Percentiles rank a stretch among this genome's conserved stretches.
Evolutionary conservation across 2,888 invertebrate genomes (phyloP).

Genomic region (Caenorhabditis imperialis): DNA sequence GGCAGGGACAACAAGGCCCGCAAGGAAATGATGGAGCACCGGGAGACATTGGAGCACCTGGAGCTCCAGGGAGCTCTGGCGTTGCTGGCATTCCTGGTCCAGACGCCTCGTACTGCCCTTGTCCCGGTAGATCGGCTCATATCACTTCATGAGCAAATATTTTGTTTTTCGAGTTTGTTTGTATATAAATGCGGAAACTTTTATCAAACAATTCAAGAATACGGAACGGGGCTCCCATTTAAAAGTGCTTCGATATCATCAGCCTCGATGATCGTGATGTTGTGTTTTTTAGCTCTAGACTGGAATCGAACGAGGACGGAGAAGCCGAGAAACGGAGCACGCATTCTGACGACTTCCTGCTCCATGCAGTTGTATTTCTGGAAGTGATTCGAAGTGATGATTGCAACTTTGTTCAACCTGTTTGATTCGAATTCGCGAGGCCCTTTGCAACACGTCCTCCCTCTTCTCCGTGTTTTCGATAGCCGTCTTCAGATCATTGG

Average conservation of each 20-base stretch:
- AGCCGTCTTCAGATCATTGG: conserved; percentile 45
- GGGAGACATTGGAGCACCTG: conserved; percentile 36
- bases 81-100: conserved; percentile 35
- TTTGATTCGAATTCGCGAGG: conserved; percentile 46
- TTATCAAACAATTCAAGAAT: no score
- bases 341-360: conserved; percentile 31
- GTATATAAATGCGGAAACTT: no score
- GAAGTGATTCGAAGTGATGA: neutral
- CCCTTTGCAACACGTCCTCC: conserved; percentile 34
- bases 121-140: conserved; percentile 25
- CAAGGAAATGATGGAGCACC: conserved; percentile 48
- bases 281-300: conserved; percentile 54
- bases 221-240: conserved; percentile 26
- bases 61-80: conserved; percentile 31
- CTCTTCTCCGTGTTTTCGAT: conserved; percentile 25
- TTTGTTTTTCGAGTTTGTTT: conserved; percentile 3
- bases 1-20: conserved; percentile 53
- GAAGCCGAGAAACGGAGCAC: conserved; percentile 58
- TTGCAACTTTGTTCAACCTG: conserved; percentile 18
- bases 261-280: conserved; percentile 29
- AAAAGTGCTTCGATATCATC: conserved; percentile 11
- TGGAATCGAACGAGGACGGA: conserved; percentile 57
- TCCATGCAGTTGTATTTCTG: conserved; percentile 54
- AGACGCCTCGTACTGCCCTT: conserved; percentile 50
- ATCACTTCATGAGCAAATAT: neutral